Evolutionary conservation across 2,113 vertebrate species (phyloP).

Genomic region (Tautogolabrus adspersus): DNA sequence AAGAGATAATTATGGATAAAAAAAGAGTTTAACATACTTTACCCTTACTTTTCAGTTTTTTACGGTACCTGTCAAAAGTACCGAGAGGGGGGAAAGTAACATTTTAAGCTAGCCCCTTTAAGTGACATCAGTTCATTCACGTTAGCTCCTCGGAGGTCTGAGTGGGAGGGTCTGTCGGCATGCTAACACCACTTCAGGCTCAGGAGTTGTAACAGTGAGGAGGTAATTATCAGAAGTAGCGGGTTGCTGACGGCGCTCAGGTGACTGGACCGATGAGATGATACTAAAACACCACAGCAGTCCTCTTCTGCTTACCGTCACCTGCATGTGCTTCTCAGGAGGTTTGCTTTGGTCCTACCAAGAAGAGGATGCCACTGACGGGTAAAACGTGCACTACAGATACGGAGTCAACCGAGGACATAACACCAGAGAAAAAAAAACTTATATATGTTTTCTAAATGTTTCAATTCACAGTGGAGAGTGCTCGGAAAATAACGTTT

Average conservation of each 20-base stretch:
- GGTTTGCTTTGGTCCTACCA: slow-evolving; percentile 90
- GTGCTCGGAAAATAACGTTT: slow-evolving; percentile 91
- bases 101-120: neutral
- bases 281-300: slow-evolving; percentile 47
- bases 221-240: slow-evolving; percentile 21
- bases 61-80: neutral
- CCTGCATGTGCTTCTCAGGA: slow-evolving; percentile 81
- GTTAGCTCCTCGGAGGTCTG: neutral
- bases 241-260: slow-evolving; percentile 37
- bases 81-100: neutral
- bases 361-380: slow-evolving; percentile 86
- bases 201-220: slow-evolving; percentile 21
- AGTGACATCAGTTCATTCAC: slow-evolving; percentile 4
- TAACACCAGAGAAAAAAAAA: neutral
- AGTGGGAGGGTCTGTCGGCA: slow-evolving; percentile 61
- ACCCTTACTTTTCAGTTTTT: neutral
- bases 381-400: slow-evolving; percentile 68
- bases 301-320: slow-evolving; percentile 73
- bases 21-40: neutral
- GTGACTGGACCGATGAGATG: slow-evolving; percentile 73
- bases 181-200: slow-evolving; percentile 1
- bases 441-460: neutral
- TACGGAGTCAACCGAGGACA: neutral
- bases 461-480: slow-evolving; percentile 82
- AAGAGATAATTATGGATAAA: fast-evolving